phyloP scores from a whole-genome alignment of 2,113 vertebrate genomes.

The Oreocharis arfaki region DNA sequence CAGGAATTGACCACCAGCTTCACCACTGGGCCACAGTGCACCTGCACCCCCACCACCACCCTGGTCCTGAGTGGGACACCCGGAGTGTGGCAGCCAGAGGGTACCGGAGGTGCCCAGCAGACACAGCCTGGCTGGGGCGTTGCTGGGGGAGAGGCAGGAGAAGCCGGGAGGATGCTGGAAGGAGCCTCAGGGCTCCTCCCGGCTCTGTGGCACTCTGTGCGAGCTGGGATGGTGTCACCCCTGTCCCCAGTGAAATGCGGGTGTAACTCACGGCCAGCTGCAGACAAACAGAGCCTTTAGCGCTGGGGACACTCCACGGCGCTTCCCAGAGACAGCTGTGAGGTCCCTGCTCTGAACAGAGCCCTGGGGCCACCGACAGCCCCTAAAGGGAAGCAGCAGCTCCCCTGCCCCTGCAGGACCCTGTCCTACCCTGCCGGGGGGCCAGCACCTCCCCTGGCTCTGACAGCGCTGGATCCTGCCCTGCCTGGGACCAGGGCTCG shows the following conservation, averaged over 20 bases:
- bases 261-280: background rate
- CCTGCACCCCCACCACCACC: fast-evolving
- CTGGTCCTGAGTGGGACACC: fast-evolving
- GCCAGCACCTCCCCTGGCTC: background rate
- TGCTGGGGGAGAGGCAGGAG: background rate
- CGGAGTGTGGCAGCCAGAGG: fast-evolving
- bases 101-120: background rate
- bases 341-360: background rate
- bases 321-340: background rate
- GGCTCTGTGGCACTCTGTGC: background rate
- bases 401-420: background rate
- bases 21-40: background rate
- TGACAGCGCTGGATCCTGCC: background rate
- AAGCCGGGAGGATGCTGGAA: background rate
- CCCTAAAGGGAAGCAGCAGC: background rate
- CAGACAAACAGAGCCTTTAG: background rate
- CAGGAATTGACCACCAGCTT: background rate
- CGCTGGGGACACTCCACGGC: background rate
- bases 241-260: background rate
- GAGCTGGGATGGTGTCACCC: background rate
- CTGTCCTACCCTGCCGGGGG: background rate
- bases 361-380: background rate
- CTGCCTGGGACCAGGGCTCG: background rate
- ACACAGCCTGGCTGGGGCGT: fast-evolving
- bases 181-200: background rate